phyloP scores from a whole-genome alignment of 2,113 vertebrate species.

The Rhabdornis inornatus region DNA sequence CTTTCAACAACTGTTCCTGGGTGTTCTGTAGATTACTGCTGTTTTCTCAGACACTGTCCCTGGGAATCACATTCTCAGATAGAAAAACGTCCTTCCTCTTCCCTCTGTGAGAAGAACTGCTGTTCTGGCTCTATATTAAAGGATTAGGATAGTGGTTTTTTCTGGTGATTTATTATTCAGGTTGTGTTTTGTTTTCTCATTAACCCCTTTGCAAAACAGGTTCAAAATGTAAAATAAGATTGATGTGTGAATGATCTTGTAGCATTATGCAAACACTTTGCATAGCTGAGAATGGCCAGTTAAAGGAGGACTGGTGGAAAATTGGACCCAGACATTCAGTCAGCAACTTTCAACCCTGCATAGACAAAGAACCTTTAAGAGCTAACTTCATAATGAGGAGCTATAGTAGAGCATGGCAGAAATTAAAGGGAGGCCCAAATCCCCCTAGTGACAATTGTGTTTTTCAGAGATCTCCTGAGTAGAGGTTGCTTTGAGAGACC shows the following conservation, averaged over 20 bases:
- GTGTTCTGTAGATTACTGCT: slow-evolving; percentile 50
- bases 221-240: slow-evolving; percentile 16
- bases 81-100: background rate
- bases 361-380: slow-evolving; percentile 46
- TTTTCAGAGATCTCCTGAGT: slow-evolving; percentile 19
- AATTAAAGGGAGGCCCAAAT: slow-evolving; percentile 12
- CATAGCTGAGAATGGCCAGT: background rate
- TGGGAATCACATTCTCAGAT: slow-evolving; percentile 27
- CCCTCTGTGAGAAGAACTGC: background rate
- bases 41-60: slow-evolving; percentile 35
- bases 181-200: slow-evolving; percentile 15
- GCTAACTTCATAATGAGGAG: slow-evolving; percentile 34
- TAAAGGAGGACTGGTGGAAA: slow-evolving; percentile 24
- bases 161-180: slow-evolving; percentile 5
- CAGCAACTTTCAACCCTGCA: slow-evolving; percentile 37
- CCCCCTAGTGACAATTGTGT: slow-evolving; percentile 20
- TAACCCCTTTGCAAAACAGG: background rate
- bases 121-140: background rate
- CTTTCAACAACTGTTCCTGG: slow-evolving; percentile 54
- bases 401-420: background rate
- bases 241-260: slow-evolving; percentile 3
- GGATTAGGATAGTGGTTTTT: background rate
- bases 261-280: background rate
- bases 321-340: slow-evolving; percentile 24
- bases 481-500: background rate